phyloP scores from a whole-genome alignment of 2,888 invertebrate genomes.

The Ametastegia equiseti region DNA sequence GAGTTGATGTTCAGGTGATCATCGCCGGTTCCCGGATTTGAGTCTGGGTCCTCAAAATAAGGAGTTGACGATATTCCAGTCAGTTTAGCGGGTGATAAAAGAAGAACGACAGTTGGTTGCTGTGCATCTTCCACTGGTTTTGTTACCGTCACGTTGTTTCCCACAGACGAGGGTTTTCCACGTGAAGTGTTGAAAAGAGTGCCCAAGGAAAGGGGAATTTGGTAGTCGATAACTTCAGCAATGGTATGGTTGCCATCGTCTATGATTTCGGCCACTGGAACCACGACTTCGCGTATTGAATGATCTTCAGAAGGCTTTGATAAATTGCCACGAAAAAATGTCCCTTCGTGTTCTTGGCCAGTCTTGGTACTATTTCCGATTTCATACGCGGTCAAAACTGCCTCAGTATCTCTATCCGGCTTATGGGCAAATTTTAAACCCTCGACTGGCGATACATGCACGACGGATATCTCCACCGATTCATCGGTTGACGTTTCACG shows the following conservation, averaged over 20 bases:
- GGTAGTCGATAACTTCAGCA: conserved; percentile 65
- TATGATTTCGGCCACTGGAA: conserved; percentile 65
- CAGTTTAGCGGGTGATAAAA: conserved; percentile 62
- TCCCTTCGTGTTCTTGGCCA: conserved; percentile 35
- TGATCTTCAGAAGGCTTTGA: background rate
- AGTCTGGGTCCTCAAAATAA: conserved; percentile 43
- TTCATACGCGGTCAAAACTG: conserved; percentile 49
- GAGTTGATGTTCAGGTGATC: conserved; percentile 53
- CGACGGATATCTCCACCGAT: conserved; percentile 49
- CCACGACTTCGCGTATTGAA: conserved; percentile 48
- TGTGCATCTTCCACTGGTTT: background rate
- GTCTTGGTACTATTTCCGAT: conserved; percentile 53
- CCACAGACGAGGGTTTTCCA: background rate
- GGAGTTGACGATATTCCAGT: conserved; percentile 47
- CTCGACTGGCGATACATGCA: background rate
- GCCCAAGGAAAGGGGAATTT: conserved; percentile 58
- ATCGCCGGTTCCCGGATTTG: conserved; percentile 41
- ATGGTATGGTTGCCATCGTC: conserved; percentile 63
- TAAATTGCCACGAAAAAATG: conserved; percentile 55
- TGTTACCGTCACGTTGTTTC: conserved; percentile 21
- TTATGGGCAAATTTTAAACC: background rate
- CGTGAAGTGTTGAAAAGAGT: background rate
- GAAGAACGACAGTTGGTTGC: conserved; percentile 62
- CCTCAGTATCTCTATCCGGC: background rate
- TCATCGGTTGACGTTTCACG: conserved; percentile 45